phyloP scores from a whole-genome alignment of 2,888 invertebrate genomes.

The Ophion obscuratus region DNA sequence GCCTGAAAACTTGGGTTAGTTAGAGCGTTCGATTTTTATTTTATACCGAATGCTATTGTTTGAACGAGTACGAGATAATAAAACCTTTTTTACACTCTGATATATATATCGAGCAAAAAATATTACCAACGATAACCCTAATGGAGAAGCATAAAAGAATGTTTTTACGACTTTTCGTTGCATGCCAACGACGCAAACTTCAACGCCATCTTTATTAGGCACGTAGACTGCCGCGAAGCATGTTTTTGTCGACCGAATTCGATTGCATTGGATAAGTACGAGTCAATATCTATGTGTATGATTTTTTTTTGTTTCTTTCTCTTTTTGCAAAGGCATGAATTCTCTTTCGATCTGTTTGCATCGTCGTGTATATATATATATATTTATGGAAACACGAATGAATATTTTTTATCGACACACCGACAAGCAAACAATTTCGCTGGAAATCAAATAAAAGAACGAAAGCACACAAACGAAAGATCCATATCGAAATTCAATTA shows the following conservation, averaged over 20 bases:
- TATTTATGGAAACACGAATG: slow-evolving; percentile 15
- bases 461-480: slow-evolving; percentile 1
- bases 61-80: neutral
- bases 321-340: slow-evolving; percentile 42
- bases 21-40: neutral
- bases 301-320: slow-evolving; percentile 11
- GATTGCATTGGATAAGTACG: neutral
- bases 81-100: neutral
- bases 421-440: slow-evolving; percentile 20
- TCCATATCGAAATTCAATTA: slow-evolving; percentile 17
- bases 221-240: neutral
- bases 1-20: no score
- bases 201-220: neutral
- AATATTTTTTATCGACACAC: slow-evolving; percentile 17
- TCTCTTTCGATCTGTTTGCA: neutral
- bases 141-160: neutral
- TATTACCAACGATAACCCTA: neutral
- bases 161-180: neutral
- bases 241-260: neutral
- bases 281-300: neutral
- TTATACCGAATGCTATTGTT: neutral
- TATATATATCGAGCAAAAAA: neutral
- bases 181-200: neutral
- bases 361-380: neutral
- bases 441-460: neutral